Percentiles rank a stretch among this genome's conserved stretches.
phyloP scores from a whole-genome alignment of 2,113 vertebrate species.

The Cynoglossus semilaevis region DNA sequence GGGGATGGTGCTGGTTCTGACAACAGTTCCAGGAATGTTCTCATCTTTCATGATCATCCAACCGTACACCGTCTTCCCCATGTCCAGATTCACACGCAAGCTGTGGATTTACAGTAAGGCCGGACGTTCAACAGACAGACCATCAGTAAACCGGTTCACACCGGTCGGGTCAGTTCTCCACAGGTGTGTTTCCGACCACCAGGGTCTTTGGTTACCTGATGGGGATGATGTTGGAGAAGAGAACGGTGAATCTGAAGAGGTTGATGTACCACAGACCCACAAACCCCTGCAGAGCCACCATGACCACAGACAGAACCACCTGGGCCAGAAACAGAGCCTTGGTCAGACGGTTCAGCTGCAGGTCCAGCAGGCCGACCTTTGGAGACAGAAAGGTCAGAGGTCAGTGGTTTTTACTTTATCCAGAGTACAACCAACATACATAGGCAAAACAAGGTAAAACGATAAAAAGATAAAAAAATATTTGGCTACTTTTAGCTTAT shows the following conservation, averaged over 20 bases:
- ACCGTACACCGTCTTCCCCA: slow-evolving; percentile 96
- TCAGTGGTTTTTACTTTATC: neutral
- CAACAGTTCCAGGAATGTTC: slow-evolving; percentile 93
- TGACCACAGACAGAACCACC: slow-evolving; percentile 88
- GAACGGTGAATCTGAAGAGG: slow-evolving; percentile 92
- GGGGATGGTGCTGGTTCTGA: slow-evolving; percentile 97
- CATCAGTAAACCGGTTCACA: neutral
- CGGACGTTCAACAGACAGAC: neutral
- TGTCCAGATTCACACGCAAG: slow-evolving; percentile 96
- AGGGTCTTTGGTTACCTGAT: slow-evolving; percentile 83
- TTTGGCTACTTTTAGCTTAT: no score
- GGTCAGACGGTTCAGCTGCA: slow-evolving; percentile 93
- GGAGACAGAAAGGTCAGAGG: neutral
- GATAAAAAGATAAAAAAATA: no score
- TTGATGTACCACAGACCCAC: slow-evolving; percentile 93
- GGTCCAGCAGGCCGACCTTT: slow-evolving; percentile 91
- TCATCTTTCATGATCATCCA: slow-evolving; percentile 99
- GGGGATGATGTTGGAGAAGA: slow-evolving; percentile 98
- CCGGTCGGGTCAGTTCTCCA: neutral
- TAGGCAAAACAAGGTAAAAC: no score
- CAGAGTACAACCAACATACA: no score
- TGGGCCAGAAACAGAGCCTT: slow-evolving; percentile 96
- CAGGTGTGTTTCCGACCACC: no score
- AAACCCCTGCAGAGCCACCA: slow-evolving; percentile 96
- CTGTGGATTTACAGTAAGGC: slow-evolving; percentile 67